Conservation (phyloP, 2,888 invertebrate genomes). For the Balanococcus diminutus region DNA sequence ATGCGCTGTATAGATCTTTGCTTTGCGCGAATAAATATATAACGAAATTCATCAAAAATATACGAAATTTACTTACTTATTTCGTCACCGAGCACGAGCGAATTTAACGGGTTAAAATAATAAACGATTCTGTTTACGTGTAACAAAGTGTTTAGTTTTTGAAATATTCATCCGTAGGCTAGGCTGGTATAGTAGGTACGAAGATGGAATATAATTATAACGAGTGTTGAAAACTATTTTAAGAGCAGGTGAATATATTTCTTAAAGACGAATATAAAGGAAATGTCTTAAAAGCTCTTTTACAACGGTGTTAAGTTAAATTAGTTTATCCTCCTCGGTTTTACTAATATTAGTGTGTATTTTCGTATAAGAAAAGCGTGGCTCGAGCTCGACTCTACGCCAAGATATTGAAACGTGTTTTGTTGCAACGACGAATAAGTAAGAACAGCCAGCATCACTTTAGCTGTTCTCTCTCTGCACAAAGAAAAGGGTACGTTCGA, state of each 20-base stretch:
- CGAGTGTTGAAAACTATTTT: conserved; percentile 16
- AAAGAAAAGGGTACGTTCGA: conserved; percentile 35
- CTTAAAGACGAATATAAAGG: conserved; percentile 36
- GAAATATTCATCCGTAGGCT: neutral
- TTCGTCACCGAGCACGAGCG: neutral
- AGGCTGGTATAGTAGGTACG: neutral
- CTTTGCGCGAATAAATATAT: neutral
- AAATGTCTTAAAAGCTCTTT: conserved; percentile 39
- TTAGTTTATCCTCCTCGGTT: conserved; percentile 43
- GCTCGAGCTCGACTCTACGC: neutral
- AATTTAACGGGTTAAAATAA: conserved; percentile 20
- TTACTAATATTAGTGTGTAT: conserved; percentile 40
- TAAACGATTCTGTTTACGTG: conserved; percentile 28
- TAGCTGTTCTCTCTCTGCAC: neutral
- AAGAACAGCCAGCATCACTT: neutral
- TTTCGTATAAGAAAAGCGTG: conserved; percentile 13
- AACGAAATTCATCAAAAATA: neutral
- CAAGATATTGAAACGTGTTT: conserved; percentile 35
- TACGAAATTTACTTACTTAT: neutral
- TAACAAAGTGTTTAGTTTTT: conserved; percentile 23
- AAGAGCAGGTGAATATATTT: conserved; percentile 32
- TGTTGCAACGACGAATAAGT: conserved; percentile 4
- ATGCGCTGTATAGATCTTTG: too few species aligned
- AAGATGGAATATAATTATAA: conserved; percentile 37
- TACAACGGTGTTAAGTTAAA: conserved; percentile 36